Conservation (phyloP, 1,140 invertebrate species). For the Leptinotarsa undecemlineata region DNA sequence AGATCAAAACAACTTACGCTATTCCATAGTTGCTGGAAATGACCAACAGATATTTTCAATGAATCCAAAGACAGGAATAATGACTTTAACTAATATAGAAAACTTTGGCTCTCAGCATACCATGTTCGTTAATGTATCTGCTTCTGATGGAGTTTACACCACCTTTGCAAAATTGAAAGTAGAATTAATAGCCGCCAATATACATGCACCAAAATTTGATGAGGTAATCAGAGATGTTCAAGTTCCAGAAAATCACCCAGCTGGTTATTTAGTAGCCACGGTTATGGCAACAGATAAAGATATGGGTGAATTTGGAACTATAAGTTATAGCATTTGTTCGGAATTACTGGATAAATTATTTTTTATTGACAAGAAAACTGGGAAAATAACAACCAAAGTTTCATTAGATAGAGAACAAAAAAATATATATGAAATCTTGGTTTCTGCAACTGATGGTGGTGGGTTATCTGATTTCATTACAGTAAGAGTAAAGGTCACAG, state of each 20-base stretch:
- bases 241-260: slow-evolving; percentile 80
- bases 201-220: slow-evolving; percentile 76
- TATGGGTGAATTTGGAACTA: slow-evolving; percentile 75
- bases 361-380: slow-evolving; percentile 74
- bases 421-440: slow-evolving; percentile 75
- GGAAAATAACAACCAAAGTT: slow-evolving; percentile 76
- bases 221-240: slow-evolving; percentile 59
- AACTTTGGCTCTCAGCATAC: slow-evolving; percentile 65
- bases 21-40: slow-evolving; percentile 84
- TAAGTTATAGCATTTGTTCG: slow-evolving; percentile 82
- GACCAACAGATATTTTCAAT: slow-evolving; percentile 83
- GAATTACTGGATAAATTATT: slow-evolving; percentile 78
- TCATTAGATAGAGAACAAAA: slow-evolving; percentile 78
- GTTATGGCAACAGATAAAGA: slow-evolving; percentile 83
- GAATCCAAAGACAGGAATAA: slow-evolving; percentile 68
- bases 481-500: slow-evolving; percentile 76
- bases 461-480: slow-evolving; percentile 78
- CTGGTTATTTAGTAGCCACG: slow-evolving; percentile 73
- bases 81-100: slow-evolving; percentile 69
- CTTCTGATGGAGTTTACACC: slow-evolving; percentile 89
- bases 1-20: slow-evolving; percentile 74
- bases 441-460: slow-evolving; percentile 86
- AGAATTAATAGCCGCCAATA: slow-evolving; percentile 78
- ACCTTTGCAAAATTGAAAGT: slow-evolving; percentile 81
- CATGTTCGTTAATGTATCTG: slow-evolving; percentile 82